These are phyloP conservation scores for Pecten maximus DNA, from an alignment of 2,888 invertebrate species.

Conservation along the genomic window DNA sequence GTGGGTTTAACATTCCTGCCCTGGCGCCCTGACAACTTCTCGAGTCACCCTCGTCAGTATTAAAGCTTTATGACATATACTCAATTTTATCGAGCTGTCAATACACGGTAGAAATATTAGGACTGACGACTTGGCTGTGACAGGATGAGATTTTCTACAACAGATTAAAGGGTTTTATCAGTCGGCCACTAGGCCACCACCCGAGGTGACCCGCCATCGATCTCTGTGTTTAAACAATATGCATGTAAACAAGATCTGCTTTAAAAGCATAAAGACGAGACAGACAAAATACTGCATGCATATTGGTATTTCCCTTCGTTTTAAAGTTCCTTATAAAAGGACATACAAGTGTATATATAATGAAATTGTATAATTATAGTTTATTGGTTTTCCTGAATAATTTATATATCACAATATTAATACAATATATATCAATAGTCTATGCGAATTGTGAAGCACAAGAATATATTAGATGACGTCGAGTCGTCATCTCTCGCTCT, in stretches of 20 bases:
- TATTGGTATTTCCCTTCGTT: too few relatives aligned
- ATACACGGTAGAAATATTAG: not conserved
- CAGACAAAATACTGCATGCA: too few relatives aligned
- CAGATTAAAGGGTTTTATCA: conserved; percentile 23
- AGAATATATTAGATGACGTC: too few relatives aligned
- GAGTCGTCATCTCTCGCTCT: too few relatives aligned
- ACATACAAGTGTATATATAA: too few relatives aligned
- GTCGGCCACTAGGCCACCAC: not conserved
- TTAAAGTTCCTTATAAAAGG: too few relatives aligned
- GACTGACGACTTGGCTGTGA: not conserved
- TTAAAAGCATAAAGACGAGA: not conserved
- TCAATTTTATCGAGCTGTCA: conserved; percentile 33
- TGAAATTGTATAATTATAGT: too few relatives aligned
- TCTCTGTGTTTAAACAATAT: not conserved
- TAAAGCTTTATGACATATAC: conserved; percentile 16
- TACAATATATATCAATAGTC: too few relatives aligned
- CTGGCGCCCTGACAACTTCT: conserved; percentile 4
- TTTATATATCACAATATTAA: too few relatives aligned
- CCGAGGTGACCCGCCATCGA: not conserved
- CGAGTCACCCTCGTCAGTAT: not conserved
- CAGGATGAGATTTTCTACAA: not conserved
- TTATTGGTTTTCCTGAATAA: too few relatives aligned
- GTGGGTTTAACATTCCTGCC: conserved; percentile 29
- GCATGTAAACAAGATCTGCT: not conserved
- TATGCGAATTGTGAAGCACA: too few relatives aligned